Base-by-base conservation (phyloP, 1,140 invertebrate genomes). In the Ditylenchus dipsaci region DNA sequence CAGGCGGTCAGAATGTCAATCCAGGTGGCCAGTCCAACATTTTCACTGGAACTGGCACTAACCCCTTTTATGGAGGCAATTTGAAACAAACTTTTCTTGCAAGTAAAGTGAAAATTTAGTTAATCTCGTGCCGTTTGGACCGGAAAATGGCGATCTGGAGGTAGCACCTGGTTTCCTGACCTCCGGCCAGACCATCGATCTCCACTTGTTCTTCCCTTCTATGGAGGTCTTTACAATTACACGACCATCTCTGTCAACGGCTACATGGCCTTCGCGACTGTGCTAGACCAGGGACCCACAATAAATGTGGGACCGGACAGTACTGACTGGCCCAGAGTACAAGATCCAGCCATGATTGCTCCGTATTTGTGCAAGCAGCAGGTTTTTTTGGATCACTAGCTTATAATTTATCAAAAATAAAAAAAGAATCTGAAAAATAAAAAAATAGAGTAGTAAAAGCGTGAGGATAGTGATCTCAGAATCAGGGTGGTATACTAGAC, bases 211-310 rank as follows among this genome's bases (percentile, higher is more conserved):
- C 69, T 82, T 82, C 67, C 80, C n/a, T 82, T 82, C 60, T 82
- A 83, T 57, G 81, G 81, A 42, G 80, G 80, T 27, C 74, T 76
- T 60, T 82, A 82, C 72, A 82, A 82, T 74, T 82, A 82, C 76
- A 82, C 80, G 42, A 82, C 77, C 19, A 81, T 81, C 56, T 81
- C 79, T 38, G 81, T 81, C 5, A 82, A 81, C 63, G 79, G 79
- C 29, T 81, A 81, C 58, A 71, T 81, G 72, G 76, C 76, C 17
- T 81, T 81, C 56, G 79, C 79, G 9, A 81, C 79, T 26, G 79
- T 81, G n/a, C 58, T 81, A 9, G 79, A 81, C 66, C 79, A 81
- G 61, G 79, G 79, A 19, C 80, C 80, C n/a, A 81, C 80, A 3
- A 78, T 81, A 33, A 81, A 81, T 62, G 68, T 81, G 47, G 79